phyloP scores from a whole-genome alignment of 2,113 vertebrate genomes.

The Ranitomeya imitator region DNA sequence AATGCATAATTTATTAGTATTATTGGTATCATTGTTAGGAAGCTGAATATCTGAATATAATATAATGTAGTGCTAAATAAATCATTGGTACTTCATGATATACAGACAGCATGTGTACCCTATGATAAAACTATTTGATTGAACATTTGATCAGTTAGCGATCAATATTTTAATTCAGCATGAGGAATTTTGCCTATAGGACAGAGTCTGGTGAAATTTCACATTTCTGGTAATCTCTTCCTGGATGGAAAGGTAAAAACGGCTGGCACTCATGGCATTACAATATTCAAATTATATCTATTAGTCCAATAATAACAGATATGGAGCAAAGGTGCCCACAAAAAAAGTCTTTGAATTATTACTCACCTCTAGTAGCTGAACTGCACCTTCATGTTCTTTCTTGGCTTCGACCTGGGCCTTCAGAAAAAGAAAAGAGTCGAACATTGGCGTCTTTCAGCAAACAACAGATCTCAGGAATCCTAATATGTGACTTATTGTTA shows the following conservation, averaged over 20 bases:
- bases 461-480: neutral
- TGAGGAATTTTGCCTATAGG: neutral
- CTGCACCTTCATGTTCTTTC: conserved; percentile 96
- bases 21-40: too few relatives aligned
- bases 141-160: neutral
- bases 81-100: neutral
- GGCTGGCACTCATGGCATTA: neutral
- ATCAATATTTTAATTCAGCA: neutral
- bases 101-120: neutral
- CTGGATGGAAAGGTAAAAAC: neutral
- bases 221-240: neutral
- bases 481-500: neutral
- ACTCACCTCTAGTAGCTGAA: conserved; percentile 97
- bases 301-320: neutral
- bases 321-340: neutral
- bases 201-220: neutral
- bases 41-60: neutral
- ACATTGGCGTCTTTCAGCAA: neutral
- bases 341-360: neutral
- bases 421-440: neutral
- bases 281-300: neutral
- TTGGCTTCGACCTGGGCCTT: conserved; percentile 99
- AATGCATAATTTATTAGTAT: neutral
- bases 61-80: neutral
- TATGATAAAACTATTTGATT: neutral